Percentiles rank a stretch among this genome's conserved stretches.
Conservation (phyloP, 2,113 vertebrate genomes). For the Cyphomyrus discorhynchus region DNA sequence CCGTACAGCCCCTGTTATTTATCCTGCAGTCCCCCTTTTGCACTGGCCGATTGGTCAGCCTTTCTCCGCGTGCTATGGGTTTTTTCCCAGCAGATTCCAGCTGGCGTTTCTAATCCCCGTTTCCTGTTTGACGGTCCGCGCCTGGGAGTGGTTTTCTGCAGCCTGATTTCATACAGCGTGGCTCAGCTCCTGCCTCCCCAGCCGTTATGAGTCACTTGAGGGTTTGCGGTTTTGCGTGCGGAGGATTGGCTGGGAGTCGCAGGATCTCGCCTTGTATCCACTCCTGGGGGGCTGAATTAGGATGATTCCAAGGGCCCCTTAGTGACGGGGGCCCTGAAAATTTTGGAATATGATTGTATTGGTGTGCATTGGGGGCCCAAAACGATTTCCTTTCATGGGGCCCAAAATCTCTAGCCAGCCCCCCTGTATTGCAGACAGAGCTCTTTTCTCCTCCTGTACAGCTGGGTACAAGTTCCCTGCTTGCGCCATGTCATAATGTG, state of each 20-base stretch:
- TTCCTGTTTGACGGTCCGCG: conserved; percentile 37
- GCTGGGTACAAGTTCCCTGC: background rate
- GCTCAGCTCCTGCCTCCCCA: background rate
- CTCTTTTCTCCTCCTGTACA: background rate
- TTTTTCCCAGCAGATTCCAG: conserved; percentile 6
- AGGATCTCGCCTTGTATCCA: background rate
- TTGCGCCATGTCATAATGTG: background rate
- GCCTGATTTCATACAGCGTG: background rate
- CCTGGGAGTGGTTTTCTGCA: background rate
- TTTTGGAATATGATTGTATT: background rate
- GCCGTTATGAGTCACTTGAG: background rate
- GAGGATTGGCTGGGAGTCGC: background rate
- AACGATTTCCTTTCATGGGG: too few species aligned
- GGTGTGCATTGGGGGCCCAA: background rate
- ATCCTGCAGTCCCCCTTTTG: background rate
- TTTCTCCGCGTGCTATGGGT: background rate
- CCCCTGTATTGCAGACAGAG: too few species aligned
- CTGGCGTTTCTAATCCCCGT: conserved; percentile 31
- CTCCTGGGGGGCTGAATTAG: background rate
- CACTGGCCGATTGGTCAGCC: background rate
- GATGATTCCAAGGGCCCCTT: background rate
- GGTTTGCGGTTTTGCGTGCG: background rate
- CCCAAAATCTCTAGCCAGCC: too few species aligned
- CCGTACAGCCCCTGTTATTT: background rate
- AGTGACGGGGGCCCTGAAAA: background rate